These are phyloP conservation scores for Penaeus monodon DNA, from an alignment of 2,888 invertebrate genomes.

Conservation along the genomic window DNA sequence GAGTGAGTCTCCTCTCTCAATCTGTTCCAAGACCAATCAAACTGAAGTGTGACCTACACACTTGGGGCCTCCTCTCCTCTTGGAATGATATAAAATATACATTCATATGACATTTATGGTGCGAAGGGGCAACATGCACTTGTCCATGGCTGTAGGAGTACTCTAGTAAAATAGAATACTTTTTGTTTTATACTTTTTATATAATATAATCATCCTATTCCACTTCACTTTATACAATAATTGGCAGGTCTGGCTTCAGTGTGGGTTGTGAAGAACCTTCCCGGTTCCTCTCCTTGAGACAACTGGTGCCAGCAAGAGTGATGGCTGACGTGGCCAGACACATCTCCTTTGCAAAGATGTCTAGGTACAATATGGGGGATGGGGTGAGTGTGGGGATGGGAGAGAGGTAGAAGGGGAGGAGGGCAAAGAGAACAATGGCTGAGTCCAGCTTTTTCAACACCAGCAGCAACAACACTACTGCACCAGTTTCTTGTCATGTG, in stretches of 20 bases:
- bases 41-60: slow-evolving; percentile 39
- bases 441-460: slow-evolving; percentile 31
- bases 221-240: slow-evolving; percentile 60
- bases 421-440: neutral
- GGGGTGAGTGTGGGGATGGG: too few relatives aligned
- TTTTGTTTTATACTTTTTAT: slow-evolving; percentile 41
- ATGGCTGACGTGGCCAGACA: neutral
- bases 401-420: too few relatives aligned
- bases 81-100: slow-evolving; percentile 63
- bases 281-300: slow-evolving; percentile 28
- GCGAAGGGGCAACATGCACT: slow-evolving; percentile 28
- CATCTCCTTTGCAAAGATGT: slow-evolving; percentile 27
- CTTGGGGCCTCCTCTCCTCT: slow-evolving; percentile 42
- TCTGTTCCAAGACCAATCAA: slow-evolving; percentile 38
- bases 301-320: slow-evolving; percentile 24
- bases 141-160: slow-evolving; percentile 49
- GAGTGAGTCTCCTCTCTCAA: slow-evolving; percentile 12
- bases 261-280: slow-evolving; percentile 33
- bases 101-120: slow-evolving; percentile 52
- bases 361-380: slow-evolving; percentile 13
- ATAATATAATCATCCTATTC: slow-evolving; percentile 51
- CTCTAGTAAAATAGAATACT: slow-evolving; percentile 62
- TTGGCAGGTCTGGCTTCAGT: slow-evolving; percentile 59
- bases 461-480: slow-evolving; percentile 7
- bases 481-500: slow-evolving; percentile 32